Base-by-base conservation (phyloP, 2,113 vertebrate genomes). In the Anolis sagrei region DNA sequence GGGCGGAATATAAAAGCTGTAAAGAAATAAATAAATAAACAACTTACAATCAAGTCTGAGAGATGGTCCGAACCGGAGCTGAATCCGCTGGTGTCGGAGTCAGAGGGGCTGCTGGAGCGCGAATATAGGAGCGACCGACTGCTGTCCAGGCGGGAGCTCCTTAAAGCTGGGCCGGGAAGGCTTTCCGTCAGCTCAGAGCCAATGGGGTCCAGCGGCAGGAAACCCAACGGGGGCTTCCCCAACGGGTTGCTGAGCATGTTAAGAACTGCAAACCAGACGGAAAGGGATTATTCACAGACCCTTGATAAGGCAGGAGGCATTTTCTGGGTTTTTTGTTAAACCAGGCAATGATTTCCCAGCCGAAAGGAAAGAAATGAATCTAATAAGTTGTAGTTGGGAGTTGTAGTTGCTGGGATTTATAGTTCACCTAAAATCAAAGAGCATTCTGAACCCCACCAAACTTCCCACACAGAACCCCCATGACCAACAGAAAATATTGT, bases 41-140 rank as follows among this genome's bases (percentile, higher is more conserved):
- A 58, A 77, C 97, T 95, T 96, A 98, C 98, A 78, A 98, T 97
- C 90, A 98, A 93, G 85, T 99, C 99, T 68, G 97, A 99, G 87
- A 99, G 97, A 86, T 99, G 98, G 91, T 99, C 99, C 0, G 99
- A 99, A 73, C 98, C 98, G 29, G 99, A 99, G 96, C 99, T 99
- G 95, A 99, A 99, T 81, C 99, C 98, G 58, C 99, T 99, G 88
- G 98, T 99, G 93, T 99, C 99, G 0, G 99, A 99, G 94, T 99
- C 99, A 0, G 98, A 98, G 21, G 98, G 98, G 90, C 99, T 99
- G 95, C 98, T 99, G 87, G 98, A 99, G 44, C 98, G 98, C 0
- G 98, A 99, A 91, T 98, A 98, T 95, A 99, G 90, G 83, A 99
- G 95, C 78, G 98, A 98, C 39, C 97, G 97, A 0, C 97, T 97